These are phyloP conservation scores for Chunga burmeisteri DNA, from an alignment of 2,113 vertebrate species.

Conservation along the genomic window DNA sequence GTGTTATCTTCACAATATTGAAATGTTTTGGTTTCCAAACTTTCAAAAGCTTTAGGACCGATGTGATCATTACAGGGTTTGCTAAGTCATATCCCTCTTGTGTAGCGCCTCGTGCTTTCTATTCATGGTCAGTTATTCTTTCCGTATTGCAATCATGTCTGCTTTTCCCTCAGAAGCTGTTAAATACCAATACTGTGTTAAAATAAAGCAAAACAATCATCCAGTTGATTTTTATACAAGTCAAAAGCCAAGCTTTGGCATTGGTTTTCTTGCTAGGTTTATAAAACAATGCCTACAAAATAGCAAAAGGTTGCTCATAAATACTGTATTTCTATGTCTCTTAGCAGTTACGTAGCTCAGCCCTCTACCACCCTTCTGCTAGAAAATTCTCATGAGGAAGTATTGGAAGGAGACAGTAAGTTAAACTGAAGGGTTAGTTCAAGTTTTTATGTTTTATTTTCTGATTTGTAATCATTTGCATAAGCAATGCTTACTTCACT, in stretches of 20 bases:
- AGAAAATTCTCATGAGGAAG: conserved; percentile 38
- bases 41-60: neutral
- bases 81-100: neutral
- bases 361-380: conserved; percentile 16
- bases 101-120: neutral
- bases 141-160: neutral
- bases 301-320: neutral
- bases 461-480: neutral
- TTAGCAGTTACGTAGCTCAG: conserved; percentile 32
- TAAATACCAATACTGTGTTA: neutral
- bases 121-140: neutral
- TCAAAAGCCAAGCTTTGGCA: neutral
- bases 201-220: neutral
- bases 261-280: neutral
- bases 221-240: neutral
- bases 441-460: conserved; percentile 7
- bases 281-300: neutral
- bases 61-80: neutral
- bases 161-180: neutral
- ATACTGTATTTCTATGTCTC: conserved; percentile 33
- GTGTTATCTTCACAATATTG: neutral
- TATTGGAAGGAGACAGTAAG: conserved; percentile 37
- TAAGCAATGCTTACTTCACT: neutral
- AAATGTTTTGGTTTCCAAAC: neutral
- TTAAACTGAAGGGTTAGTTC: conserved; percentile 29